Conservation (phyloP, 1,140 invertebrate genomes). For the Drosophila neocordata region DNA sequence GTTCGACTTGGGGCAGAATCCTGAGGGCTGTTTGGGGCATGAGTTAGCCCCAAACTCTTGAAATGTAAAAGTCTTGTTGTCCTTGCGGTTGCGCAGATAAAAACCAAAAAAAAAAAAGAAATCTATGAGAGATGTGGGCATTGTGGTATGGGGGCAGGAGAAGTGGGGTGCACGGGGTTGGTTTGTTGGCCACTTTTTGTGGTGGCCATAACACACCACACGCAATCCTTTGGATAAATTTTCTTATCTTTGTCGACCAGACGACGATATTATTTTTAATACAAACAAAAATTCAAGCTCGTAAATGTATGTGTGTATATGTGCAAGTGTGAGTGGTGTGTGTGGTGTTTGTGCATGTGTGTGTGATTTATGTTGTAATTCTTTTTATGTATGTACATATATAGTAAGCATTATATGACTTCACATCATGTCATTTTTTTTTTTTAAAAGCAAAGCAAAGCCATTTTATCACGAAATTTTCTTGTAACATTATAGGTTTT, state of each 20-base stretch:
- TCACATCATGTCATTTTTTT: slow-evolving; percentile 51
- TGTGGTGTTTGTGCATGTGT: slow-evolving; percentile 41
- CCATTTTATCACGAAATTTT: background rate
- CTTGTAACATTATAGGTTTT: background rate
- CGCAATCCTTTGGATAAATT: slow-evolving; percentile 82
- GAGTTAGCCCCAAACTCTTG: slow-evolving; percentile 36
- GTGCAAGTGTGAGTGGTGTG: background rate
- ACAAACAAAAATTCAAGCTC: slow-evolving; percentile 56
- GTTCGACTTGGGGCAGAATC: slow-evolving; percentile 58
- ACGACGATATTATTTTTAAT: slow-evolving; percentile 82
- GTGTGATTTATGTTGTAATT: slow-evolving; percentile 78
- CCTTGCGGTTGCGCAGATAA: slow-evolving; percentile 70
- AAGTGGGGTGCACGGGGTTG: background rate
- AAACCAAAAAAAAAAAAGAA: slow-evolving; percentile 22
- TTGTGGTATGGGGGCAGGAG: background rate
- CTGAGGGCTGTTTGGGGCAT: slow-evolving; percentile 57
- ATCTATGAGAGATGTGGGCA: background rate
- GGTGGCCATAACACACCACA: slow-evolving; percentile 73
- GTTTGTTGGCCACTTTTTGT: slow-evolving; percentile 46
- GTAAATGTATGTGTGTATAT: slow-evolving; percentile 40
- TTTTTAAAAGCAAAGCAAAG: background rate
- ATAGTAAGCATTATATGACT: slow-evolving; percentile 51
- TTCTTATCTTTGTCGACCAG: slow-evolving; percentile 81
- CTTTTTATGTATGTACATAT: slow-evolving; percentile 61
- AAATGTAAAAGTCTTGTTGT: slow-evolving; percentile 39